Evolutionary conservation across 2,113 vertebrate genomes (phyloP).

Genomic region (Thamnaconus septentrionalis): DNA sequence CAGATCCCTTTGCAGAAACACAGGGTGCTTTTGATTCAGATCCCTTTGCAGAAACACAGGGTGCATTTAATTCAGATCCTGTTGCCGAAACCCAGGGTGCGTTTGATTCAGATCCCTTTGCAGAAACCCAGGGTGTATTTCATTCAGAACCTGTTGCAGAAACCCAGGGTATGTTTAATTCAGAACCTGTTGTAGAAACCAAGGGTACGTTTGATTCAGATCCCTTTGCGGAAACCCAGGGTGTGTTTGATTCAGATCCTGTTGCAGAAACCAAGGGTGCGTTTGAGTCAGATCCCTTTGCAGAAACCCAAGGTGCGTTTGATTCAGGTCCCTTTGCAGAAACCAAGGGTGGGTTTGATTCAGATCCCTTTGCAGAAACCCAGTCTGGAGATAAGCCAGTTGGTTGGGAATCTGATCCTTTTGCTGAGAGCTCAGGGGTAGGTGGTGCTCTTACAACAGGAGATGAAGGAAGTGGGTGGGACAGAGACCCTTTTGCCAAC

Average conservation of each 20-base stretch:
- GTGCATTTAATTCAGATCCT: not conserved
- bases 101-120: constrained; percentile 4
- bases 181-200: not conserved
- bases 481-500: constrained; percentile 62
- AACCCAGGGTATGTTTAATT: not conserved
- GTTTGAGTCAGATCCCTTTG: not conserved
- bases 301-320: constrained; percentile 6
- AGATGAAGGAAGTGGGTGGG: constrained; percentile 38
- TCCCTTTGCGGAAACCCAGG: not conserved
- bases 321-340: constrained; percentile 1
- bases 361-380: not conserved
- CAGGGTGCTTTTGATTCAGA: constrained; percentile 5
- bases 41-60: constrained; percentile 1
- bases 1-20: not conserved
- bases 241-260: constrained; percentile 1
- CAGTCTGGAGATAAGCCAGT: not conserved
- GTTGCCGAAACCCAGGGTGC: not conserved
- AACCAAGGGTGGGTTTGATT: not conserved
- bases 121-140: constrained; percentile 3
- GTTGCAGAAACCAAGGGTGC: not conserved
- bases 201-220: constrained; percentile 3
- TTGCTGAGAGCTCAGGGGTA: constrained; percentile 8
- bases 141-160: not conserved
- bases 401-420: constrained; percentile 16
- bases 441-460: not conserved